Base-by-base conservation (phyloP, 2,888 invertebrate species). In the Lathronympha strigana region DNA sequence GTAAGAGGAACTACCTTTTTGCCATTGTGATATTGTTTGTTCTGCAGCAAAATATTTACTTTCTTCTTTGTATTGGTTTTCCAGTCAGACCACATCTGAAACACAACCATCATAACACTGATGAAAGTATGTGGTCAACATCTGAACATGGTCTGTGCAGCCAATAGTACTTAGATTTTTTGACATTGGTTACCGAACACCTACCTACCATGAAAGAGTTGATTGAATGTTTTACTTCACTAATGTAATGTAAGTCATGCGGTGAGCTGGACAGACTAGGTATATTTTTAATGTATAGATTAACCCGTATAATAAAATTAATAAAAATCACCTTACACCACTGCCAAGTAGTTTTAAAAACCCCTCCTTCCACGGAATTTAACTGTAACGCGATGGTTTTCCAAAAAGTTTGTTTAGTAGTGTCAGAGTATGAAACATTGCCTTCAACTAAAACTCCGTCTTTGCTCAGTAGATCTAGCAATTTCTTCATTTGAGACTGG, bases 41-140 rank as follows among this genome's bases (percentile, higher is more conserved):
- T 78, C 25, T 70, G 71, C 5, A 77, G 51, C 19, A 80, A 38
- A 63, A 81, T 76, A 40, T 80, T 77, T 4, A 81, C 82, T 76
- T 82, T 82, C 57, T 76, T 79, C 64, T 79, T 78, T 4, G 81
- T 78, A 68, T 80, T 81, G 15, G 74, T 78, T 64, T 82, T 82
- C 81, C 81, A 82, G 51, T 82, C 82, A 4, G 82, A 74, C 82
- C 80, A 82, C 75, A 77, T 77, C 82, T 82, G 67, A n/a, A 47
- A 45, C 43, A 43, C 2, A n/a, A n/a, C n/a, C n/a, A n/a, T n/a
- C n/a, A n/a, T n/a, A n/a, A n/a, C n/a, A n/a, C n/a, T n/a, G n/a
- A n/a, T n/a, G n/a, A n/a, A n/a, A n/a, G n/a, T n/a, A n/a, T n/a
- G n/a, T n/a, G n/a, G n/a, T n/a, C n/a, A n/a, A n/a, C n/a, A n/a